Percentiles rank a stretch among this genome's conserved stretches.
phyloP scores from a whole-genome alignment of 2,888 invertebrate species.

The Caradrina kadenii region DNA sequence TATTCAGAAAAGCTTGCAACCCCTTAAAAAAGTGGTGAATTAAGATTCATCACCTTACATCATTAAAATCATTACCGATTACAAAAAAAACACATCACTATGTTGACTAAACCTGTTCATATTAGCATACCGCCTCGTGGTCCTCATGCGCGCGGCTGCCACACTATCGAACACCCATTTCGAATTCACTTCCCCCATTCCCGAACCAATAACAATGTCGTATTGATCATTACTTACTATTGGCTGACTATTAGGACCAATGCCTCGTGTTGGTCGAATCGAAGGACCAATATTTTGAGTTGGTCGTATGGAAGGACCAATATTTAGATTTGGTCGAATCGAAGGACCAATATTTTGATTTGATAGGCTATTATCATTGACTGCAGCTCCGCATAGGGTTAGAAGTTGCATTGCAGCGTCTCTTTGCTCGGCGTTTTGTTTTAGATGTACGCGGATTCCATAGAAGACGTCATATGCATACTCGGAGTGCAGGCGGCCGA shows the following conservation, averaged over 20 bases:
- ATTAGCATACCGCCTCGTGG: conserved; percentile 75
- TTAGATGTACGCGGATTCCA: conserved; percentile 75
- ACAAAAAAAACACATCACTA: conserved; percentile 12
- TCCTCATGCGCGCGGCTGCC: conserved; percentile 78
- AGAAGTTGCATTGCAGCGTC: conserved; percentile 75
- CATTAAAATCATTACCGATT: conserved; percentile 3
- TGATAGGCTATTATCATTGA: conserved; percentile 56
- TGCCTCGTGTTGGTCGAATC: not conserved
- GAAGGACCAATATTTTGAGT: conserved; percentile 33
- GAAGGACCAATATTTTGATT: conserved; percentile 21
- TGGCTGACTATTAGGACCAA: conserved; percentile 19
- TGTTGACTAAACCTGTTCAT: conserved; percentile 41
- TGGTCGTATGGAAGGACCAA: conserved; percentile 11
- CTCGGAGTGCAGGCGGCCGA: conserved; percentile 73
- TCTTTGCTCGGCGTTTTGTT: conserved; percentile 71
- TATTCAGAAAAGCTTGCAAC: too few relatives aligned
- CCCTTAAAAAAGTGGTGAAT: too few relatives aligned
- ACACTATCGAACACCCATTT: conserved; percentile 87
- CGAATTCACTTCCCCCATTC: conserved; percentile 73
- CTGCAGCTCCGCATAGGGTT: conserved; percentile 78
- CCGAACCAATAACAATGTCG: conserved; percentile 75
- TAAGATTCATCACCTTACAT: too few relatives aligned
- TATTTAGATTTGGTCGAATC: conserved; percentile 16
- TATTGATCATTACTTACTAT: conserved; percentile 31
- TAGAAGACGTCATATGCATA: conserved; percentile 84